These are phyloP conservation scores for Pterocles burchelli DNA, from an alignment of 2,113 vertebrate species.

Conservation along the genomic window DNA sequence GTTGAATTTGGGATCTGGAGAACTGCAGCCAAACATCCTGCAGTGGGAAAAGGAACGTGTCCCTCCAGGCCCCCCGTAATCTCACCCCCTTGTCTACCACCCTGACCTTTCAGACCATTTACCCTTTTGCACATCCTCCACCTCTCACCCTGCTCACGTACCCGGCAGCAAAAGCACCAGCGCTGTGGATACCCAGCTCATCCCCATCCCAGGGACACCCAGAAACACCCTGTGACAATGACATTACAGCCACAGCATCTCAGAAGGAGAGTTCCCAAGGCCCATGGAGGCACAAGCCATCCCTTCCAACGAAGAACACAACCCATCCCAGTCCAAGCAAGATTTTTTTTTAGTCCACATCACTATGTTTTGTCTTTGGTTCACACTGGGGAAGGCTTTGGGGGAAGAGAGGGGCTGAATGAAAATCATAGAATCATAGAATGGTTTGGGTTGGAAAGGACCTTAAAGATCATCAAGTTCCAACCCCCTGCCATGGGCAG, in stretches of 20 bases:
- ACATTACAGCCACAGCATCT: rapidly evolving
- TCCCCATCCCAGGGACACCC: neutral
- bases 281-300: rapidly evolving
- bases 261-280: neutral
- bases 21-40: neutral
- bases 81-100: neutral
- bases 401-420: neutral
- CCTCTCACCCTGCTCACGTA: rapidly evolving
- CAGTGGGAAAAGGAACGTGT: neutral
- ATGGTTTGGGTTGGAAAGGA: too few relatives aligned
- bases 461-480: too few relatives aligned
- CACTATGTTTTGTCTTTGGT: neutral
- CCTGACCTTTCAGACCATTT: neutral
- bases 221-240: neutral
- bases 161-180: neutral
- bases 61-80: too few relatives aligned
- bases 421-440: too few relatives aligned
- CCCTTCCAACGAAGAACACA: neutral
- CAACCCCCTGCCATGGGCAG: too few relatives aligned
- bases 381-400: neutral
- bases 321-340: too few relatives aligned
- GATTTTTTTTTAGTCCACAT: neutral
- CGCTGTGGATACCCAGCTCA: neutral
- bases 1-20: neutral
- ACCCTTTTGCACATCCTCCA: neutral